These are phyloP conservation scores for Ariolimax columbianus DNA, from an alignment of 2,888 invertebrate genomes.

Conservation along the genomic window DNA sequence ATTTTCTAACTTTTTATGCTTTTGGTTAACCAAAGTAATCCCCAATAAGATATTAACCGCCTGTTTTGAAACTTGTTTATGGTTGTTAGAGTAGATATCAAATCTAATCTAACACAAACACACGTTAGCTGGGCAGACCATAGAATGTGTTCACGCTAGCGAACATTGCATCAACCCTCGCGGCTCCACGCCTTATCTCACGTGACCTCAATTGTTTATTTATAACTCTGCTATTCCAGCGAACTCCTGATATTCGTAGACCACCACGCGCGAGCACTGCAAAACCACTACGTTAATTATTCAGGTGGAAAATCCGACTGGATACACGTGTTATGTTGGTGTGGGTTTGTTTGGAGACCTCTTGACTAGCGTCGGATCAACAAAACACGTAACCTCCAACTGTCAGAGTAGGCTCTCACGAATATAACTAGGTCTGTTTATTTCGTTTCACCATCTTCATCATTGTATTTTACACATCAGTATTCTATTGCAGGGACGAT, in stretches of 20 bases:
- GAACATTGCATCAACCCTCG: background rate
- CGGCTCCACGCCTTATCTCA: background rate
- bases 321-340: background rate
- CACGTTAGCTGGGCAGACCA: background rate
- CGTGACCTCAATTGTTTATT: background rate
- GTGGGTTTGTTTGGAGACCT: background rate
- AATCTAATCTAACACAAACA: too few species aligned
- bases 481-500: too few species aligned
- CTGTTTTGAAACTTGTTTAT: too few species aligned
- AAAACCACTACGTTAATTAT: background rate
- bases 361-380: background rate
- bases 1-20: too few species aligned
- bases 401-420: background rate
- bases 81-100: too few species aligned
- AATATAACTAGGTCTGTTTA: background rate
- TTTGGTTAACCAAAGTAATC: too few species aligned
- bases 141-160: background rate
- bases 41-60: too few species aligned
- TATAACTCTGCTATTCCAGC: background rate
- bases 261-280: background rate
- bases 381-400: background rate
- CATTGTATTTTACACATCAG: background rate
- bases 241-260: background rate
- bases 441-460: background rate
- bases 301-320: slow-evolving; percentile 7